Conservation (phyloP, 53 echinoderm and acorn worm species). For the Holothuria scabra region DNA sequence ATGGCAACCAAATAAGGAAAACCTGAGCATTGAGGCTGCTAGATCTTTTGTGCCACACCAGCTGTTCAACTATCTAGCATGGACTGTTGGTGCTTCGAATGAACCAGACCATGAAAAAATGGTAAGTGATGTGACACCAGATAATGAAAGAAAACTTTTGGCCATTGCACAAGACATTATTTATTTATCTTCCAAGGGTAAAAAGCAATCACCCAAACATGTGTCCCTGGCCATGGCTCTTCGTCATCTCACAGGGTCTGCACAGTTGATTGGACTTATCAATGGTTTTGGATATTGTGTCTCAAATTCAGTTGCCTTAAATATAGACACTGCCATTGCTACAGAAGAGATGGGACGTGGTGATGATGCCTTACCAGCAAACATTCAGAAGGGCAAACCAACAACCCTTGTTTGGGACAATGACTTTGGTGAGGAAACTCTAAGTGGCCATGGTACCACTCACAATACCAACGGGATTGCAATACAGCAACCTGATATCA, state of each 20-base stretch:
- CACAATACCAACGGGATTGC: constrained; percentile 64
- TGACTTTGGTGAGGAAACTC: constrained; percentile 61
- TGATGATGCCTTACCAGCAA: constrained; percentile 26
- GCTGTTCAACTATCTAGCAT: too few species aligned
- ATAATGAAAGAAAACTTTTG: neutral
- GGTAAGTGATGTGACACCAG: neutral
- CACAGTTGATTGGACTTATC: constrained; percentile 53
- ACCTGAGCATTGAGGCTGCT: too few species aligned
- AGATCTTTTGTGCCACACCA: too few species aligned
- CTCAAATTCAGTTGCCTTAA: constrained; percentile 27
- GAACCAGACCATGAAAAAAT: too few species aligned
- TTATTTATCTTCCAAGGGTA: constrained; percentile 18
- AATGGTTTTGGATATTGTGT: constrained; percentile 49
- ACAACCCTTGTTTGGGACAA: constrained; percentile 51
- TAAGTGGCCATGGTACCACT: constrained; percentile 52
- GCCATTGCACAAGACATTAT: constrained; percentile 48
- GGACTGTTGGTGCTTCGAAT: too few species aligned
- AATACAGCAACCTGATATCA: constrained; percentile 14
- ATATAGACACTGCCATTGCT: constrained; percentile 52
- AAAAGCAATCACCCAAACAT: neutral
- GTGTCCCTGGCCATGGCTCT: too few species aligned
- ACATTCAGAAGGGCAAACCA: neutral
- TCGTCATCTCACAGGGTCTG: constrained; percentile 66
- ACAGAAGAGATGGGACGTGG: constrained; percentile 19
- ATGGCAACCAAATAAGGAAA: too few species aligned